Conservation (phyloP, 2,888 invertebrate species). For the Eupithecia insigniata region DNA sequence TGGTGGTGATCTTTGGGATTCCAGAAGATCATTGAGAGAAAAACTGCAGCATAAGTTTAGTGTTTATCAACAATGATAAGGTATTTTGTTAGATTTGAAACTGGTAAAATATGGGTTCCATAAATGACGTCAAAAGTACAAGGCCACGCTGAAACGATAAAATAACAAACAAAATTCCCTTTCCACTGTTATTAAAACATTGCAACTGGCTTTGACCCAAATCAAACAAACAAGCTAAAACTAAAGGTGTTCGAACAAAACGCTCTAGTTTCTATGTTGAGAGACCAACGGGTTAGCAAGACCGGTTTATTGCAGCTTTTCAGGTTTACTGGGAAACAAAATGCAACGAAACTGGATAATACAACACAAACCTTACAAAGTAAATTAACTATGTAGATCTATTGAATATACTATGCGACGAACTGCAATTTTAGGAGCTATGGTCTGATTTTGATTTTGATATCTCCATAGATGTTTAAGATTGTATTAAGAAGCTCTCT, state of each 20-base stretch:
- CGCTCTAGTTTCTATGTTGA: slow-evolving; percentile 31
- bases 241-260: slow-evolving; percentile 35
- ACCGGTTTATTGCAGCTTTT: slow-evolving; percentile 9
- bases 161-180: slow-evolving; percentile 33
- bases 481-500: no score
- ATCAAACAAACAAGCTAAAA: slow-evolving; percentile 37
- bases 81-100: neutral
- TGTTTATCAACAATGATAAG: neutral
- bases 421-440: neutral
- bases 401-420: neutral
- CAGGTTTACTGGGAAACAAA: neutral
- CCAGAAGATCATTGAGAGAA: neutral
- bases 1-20: neutral
- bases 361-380: neutral
- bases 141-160: slow-evolving; percentile 6
- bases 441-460: neutral
- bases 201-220: slow-evolving; percentile 38
- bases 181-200: slow-evolving; percentile 29
- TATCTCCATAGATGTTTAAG: neutral
- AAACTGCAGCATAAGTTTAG: neutral
- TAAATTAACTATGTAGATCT: neutral
- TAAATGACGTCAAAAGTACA: neutral
- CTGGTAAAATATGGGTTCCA: neutral
- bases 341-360: slow-evolving; percentile 1
- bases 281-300: slow-evolving; percentile 2